Evolutionary conservation across 2,113 vertebrate species (phyloP).

Genomic region (Beaufortia kweichowensis): DNA sequence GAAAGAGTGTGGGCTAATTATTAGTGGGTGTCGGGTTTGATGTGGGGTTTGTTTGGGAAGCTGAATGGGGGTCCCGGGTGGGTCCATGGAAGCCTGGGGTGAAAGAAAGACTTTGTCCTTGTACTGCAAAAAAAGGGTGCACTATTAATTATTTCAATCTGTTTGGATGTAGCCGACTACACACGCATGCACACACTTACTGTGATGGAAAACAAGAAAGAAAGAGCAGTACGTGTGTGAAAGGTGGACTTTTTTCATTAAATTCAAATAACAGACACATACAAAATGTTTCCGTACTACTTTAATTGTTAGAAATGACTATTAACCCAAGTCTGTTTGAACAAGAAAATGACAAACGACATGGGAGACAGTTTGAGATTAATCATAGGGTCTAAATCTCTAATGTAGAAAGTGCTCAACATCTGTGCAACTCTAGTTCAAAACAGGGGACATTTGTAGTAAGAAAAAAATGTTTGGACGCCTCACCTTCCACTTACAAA

Average conservation of each 20-base stretch:
- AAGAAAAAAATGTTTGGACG: background rate
- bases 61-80: slow-evolving; percentile 68
- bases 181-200: slow-evolving; percentile 14
- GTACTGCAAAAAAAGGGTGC: slow-evolving; percentile 43
- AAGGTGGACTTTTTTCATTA: background rate
- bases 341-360: background rate
- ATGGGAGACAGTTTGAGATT: background rate
- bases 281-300: background rate
- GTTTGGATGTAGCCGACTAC: slow-evolving; percentile 27
- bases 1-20: slow-evolving; percentile 46
- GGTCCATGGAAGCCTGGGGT: too few relatives aligned
- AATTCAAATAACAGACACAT: background rate
- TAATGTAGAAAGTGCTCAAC: background rate
- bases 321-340: too few relatives aligned
- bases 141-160: slow-evolving; percentile 55
- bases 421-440: background rate
- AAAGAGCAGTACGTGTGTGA: background rate
- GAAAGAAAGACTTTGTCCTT: slow-evolving; percentile 51
- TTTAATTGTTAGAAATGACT: background rate
- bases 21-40: slow-evolving; percentile 42
- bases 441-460: background rate
- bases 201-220: background rate
- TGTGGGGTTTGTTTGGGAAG: slow-evolving; percentile 47
- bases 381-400: too few relatives aligned
- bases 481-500: background rate